Evolutionary conservation across 2,113 vertebrate species (phyloP).

Genomic region (Murina feae): DNA sequence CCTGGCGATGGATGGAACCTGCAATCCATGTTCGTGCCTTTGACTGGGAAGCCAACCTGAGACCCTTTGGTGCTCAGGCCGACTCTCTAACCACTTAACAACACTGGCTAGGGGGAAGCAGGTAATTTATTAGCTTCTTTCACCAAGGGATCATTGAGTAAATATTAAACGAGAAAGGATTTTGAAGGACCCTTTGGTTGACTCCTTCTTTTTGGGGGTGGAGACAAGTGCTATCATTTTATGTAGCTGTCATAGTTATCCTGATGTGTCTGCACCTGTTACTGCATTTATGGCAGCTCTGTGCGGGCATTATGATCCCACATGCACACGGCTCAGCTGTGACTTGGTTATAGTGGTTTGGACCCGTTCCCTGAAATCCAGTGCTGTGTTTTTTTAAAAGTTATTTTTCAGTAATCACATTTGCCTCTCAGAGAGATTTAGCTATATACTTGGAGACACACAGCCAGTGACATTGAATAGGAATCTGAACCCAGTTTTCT

Average conservation of each 20-base stretch:
- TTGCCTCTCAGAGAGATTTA: not conserved
- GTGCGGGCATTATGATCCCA: rapidly evolving
- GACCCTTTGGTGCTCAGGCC: too few relatives aligned
- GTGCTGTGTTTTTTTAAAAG: not conserved
- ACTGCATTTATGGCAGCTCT: not conserved
- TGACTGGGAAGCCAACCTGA: too few relatives aligned
- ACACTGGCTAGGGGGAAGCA: not conserved
- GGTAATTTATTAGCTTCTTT: not conserved
- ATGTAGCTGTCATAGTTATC: not conserved
- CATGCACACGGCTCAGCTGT: not conserved
- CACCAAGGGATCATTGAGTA: not conserved
- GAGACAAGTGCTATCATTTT: not conserved
- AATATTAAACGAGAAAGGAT: not conserved
- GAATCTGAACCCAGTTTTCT: not conserved
- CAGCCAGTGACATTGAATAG: not conserved
- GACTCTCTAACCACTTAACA: too few relatives aligned
- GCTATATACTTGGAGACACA: not conserved
- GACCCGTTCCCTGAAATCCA: not conserved
- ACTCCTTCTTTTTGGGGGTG: not conserved
- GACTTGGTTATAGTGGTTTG: not conserved
- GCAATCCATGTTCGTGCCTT: too few relatives aligned
- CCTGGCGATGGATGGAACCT: too few relatives aligned
- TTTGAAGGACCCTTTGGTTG: not conserved
- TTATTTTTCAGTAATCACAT: not conserved
- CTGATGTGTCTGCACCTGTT: not conserved